phyloP scores from a whole-genome alignment of 2,888 invertebrate species.

The Quadroppia sp. region DNA sequence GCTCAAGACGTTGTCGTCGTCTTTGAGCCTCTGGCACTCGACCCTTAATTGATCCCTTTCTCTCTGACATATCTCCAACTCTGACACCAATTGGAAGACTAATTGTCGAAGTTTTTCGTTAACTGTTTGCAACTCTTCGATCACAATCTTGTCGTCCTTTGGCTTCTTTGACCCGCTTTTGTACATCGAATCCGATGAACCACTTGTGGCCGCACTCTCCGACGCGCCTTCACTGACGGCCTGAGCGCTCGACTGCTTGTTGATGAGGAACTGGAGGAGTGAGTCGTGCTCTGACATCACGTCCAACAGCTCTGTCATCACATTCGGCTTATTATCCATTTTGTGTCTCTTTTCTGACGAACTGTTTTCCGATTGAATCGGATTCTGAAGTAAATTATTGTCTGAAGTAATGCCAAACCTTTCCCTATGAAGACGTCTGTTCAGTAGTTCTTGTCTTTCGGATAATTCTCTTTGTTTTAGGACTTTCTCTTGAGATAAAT shows the following conservation, averaged over 20 bases:
- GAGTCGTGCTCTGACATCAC: constrained; percentile 50
- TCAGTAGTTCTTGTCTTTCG: constrained; percentile 3
- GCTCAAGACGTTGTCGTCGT: too few species aligned
- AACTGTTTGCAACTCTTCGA: constrained; percentile 50
- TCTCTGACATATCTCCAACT: constrained; percentile 47
- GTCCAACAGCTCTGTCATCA: not conserved
- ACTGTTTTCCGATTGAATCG: not conserved
- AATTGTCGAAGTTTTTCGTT: constrained; percentile 51
- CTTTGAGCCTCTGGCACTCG: constrained; percentile 31
- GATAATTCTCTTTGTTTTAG: constrained; percentile 29
- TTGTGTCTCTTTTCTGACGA: not conserved
- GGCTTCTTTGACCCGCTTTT: constrained; percentile 47
- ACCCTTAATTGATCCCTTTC: constrained; percentile 43
- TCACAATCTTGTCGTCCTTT: constrained; percentile 50
- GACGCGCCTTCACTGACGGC: not conserved
- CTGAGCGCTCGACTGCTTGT: not conserved
- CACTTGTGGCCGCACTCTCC: not conserved
- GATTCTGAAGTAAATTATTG: constrained; percentile 5
- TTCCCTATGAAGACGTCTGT: too few species aligned
- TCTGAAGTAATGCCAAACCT: not conserved
- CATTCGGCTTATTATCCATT: constrained; percentile 43
- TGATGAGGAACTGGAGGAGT: constrained; percentile 49
- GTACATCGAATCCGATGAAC: not conserved
- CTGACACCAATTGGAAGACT: constrained; percentile 50
- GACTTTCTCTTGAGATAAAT: constrained; percentile 34